A percentile compares a stretch with the other conserved stretches of the same genome.
Conservation (phyloP, 2,888 invertebrate species). For the Chrysina gloriosa region DNA sequence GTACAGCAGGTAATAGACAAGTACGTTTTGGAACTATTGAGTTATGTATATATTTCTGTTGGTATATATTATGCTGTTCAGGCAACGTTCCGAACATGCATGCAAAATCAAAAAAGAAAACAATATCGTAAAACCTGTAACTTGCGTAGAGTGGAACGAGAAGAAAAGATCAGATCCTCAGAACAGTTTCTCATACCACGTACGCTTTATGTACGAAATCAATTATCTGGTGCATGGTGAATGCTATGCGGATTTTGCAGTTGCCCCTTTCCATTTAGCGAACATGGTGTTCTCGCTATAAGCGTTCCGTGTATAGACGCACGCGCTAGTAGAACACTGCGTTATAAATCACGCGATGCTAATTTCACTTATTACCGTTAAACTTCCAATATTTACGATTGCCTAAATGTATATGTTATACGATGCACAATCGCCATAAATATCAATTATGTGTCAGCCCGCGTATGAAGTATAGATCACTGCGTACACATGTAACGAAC, state of each 20-base stretch:
- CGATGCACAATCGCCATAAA: slow-evolving; percentile 14
- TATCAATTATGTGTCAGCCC: slow-evolving; percentile 31
- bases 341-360: slow-evolving; percentile 33
- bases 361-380: slow-evolving; percentile 37
- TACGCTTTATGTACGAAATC: neutral
- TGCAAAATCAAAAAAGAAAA: neutral
- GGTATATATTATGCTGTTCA: too few relatives aligned
- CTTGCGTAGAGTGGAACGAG: neutral
- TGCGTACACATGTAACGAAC: neutral
- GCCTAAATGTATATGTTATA: slow-evolving; percentile 11
- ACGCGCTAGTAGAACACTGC: neutral
- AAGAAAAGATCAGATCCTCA: neutral
- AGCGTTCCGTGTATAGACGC: neutral
- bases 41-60: too few relatives aligned
- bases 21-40: neutral
- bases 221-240: neutral
- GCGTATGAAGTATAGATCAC: slow-evolving; percentile 14
- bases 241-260: neutral
- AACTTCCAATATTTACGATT: slow-evolving; percentile 35
- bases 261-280: neutral
- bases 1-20: neutral
- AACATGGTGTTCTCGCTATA: neutral
- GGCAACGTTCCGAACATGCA: too few relatives aligned
- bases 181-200: neutral
- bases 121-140: neutral